A percentile compares a stretch with the other conserved stretches of the same genome.
phyloP scores from a whole-genome alignment of 2,888 invertebrate genomes.

The Julus scanicus region DNA sequence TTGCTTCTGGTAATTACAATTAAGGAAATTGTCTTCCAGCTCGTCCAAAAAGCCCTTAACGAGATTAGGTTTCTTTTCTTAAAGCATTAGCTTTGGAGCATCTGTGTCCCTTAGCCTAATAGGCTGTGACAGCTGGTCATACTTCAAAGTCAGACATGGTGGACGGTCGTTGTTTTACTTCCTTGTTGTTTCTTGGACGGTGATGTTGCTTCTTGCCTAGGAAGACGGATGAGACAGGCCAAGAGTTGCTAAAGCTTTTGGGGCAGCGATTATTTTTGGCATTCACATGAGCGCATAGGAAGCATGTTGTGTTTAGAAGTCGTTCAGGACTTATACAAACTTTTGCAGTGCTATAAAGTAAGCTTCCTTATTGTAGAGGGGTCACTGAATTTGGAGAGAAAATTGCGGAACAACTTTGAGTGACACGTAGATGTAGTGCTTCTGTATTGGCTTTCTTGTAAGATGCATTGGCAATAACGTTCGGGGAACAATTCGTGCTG shows the following conservation, averaged over 20 bases:
- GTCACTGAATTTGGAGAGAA: not conserved
- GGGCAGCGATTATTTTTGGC: not conserved
- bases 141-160: constrained; percentile 19
- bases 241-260: constrained; percentile 4
- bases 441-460: not conserved
- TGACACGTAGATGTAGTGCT: not conserved
- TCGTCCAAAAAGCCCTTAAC: constrained; percentile 15
- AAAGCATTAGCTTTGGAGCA: not conserved
- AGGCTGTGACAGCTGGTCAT: constrained; percentile 21
- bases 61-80: constrained; percentile 28
- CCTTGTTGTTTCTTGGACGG: not conserved
- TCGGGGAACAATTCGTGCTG: not conserved
- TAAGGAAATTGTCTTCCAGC: constrained; percentile 22
- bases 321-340: not conserved
- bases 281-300: not conserved
- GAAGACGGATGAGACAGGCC: constrained; percentile 15
- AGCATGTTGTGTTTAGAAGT: constrained; percentile 14
- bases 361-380: not conserved
- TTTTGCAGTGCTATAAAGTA: not conserved
- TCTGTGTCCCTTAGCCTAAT: constrained; percentile 21
- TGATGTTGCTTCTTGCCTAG: constrained; percentile 1
- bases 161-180: constrained; percentile 12
- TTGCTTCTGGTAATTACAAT: constrained; percentile 12
- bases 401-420: not conserved
- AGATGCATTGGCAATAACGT: not conserved